These are phyloP conservation scores for Taenioides sp. DNA, from an alignment of 2,797 vertebrate genomes.

Conservation along the genomic window DNA sequence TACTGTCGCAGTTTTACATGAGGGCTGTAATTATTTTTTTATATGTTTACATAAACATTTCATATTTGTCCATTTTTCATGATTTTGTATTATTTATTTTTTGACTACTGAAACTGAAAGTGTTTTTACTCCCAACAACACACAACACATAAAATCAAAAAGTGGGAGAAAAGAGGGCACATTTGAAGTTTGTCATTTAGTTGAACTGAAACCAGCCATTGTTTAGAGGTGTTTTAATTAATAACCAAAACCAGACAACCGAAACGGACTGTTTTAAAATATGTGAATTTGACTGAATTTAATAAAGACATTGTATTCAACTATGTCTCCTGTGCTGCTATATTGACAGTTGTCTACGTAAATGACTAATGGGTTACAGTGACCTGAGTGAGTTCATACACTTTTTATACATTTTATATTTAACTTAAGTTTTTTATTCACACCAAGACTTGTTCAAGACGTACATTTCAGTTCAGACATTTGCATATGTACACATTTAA, in stretches of 20 bases:
- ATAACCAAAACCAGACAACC: slow-evolving; percentile 48
- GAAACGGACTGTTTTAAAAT: slow-evolving; percentile 31
- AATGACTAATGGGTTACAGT: too few species aligned
- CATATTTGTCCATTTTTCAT: slow-evolving; percentile 36
- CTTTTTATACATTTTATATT: too few species aligned
- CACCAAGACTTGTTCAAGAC: too few species aligned
- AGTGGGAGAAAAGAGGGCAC: neutral
- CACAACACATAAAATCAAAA: slow-evolving; percentile 8
- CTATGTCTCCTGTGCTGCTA: neutral
- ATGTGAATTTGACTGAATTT: slow-evolving; percentile 32
- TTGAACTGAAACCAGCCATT: neutral
- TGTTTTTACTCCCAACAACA: slow-evolving; percentile 50
- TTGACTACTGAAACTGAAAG: slow-evolving; percentile 79
- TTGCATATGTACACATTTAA: too few species aligned
- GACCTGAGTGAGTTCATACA: too few species aligned
- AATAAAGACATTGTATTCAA: neutral
- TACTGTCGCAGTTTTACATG: slow-evolving; percentile 10
- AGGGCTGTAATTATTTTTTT: slow-evolving; percentile 19
- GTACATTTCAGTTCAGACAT: too few species aligned
- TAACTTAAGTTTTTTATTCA: too few species aligned
- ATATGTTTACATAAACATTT: slow-evolving; percentile 3
- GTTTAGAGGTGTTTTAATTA: neutral
- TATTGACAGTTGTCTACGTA: too few species aligned
- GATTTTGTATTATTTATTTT: slow-evolving; percentile 82
- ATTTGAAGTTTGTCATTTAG: neutral